Base-by-base conservation (phyloP, 2,888 invertebrate genomes). In the Nemotelus nigrinus region DNA sequence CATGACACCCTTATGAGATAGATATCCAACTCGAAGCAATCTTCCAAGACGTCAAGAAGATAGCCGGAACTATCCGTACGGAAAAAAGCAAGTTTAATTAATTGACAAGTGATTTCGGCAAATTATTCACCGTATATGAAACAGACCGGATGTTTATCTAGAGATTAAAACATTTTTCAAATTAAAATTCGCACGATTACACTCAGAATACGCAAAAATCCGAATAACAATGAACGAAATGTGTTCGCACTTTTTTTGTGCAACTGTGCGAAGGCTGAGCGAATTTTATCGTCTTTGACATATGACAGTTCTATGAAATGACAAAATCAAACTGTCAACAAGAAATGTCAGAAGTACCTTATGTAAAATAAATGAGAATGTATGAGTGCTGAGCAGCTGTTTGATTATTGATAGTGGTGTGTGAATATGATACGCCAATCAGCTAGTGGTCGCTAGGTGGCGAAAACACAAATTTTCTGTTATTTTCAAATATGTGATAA, bases 211-310 rank as follows among this genome's bases (percentile, higher is more conserved):
- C 44, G 71, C 71, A 63, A 74, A 74, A 74, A 74, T 48, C 41
- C 25, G 41, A 63, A 63, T 63, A 60, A 63, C 63, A 47, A 43
- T 44, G 55, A 70, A 2, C 47, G 63, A 74, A 74, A 60, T 57
- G 74, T 63, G 74, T 74, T 48, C 74, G 74, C 60, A 74, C 74
- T 74, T 74, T 74, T 74, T 63, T 74, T 63, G 74, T 74, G 74
- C 74, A 74, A 74, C 74, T 74, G 74, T 74, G 60, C 48, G 74
- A 74, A 47, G 63, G 58, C 57, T 67, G 71, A 55, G 55, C 41
- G 57, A 57, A 44, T 71, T 58, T 58, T 3, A 2, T n/a, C 47
- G 48, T 39, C 8, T 10, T 48, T 72, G 71, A 72, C 71, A 72
- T 44, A n/a, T 57, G 71, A 72, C 71, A 57, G 67, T 50, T 67